Evolutionary conservation across 2,888 invertebrate genomes (phyloP).

Genomic region (Hyalella azteca): DNA sequence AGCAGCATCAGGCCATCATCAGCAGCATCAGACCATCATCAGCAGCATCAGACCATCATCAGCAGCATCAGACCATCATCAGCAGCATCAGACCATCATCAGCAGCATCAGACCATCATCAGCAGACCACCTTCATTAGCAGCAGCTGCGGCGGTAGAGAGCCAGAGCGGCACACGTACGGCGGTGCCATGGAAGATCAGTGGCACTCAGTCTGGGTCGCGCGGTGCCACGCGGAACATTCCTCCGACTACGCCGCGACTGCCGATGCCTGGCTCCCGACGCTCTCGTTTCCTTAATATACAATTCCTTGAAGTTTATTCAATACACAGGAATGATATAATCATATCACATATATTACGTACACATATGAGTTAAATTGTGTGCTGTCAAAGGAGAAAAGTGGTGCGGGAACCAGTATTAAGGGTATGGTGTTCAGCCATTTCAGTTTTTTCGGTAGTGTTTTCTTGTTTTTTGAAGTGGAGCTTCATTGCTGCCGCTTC

Average conservation of each 20-base stretch:
- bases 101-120: too few species aligned
- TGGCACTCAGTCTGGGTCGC: background rate
- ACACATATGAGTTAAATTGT: background rate
- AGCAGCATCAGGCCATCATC: too few species aligned
- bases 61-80: too few species aligned
- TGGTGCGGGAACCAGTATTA: slow-evolving; percentile 16
- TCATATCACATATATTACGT: background rate
- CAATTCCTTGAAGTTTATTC: background rate
- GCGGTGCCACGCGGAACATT: background rate
- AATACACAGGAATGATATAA: background rate
- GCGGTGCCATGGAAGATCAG: background rate
- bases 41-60: too few species aligned
- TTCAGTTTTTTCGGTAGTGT: slow-evolving; percentile 4
- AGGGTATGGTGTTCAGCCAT: slow-evolving; percentile 18
- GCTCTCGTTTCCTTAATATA: background rate
- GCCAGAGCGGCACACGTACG: background rate
- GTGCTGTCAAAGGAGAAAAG: background rate
- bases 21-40: too few species aligned
- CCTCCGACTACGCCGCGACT: too few species aligned
- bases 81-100: too few species aligned
- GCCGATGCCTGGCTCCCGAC: background rate
- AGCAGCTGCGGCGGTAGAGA: background rate
- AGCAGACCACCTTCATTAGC: too few species aligned
- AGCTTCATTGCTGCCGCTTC: slow-evolving; percentile 31
- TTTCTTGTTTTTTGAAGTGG: slow-evolving; percentile 33